Evolutionary conservation across 2,113 vertebrate genomes (phyloP), one percentile per base, ranked within the genome.

Genomic region (Spilogale gracilis): DNA sequence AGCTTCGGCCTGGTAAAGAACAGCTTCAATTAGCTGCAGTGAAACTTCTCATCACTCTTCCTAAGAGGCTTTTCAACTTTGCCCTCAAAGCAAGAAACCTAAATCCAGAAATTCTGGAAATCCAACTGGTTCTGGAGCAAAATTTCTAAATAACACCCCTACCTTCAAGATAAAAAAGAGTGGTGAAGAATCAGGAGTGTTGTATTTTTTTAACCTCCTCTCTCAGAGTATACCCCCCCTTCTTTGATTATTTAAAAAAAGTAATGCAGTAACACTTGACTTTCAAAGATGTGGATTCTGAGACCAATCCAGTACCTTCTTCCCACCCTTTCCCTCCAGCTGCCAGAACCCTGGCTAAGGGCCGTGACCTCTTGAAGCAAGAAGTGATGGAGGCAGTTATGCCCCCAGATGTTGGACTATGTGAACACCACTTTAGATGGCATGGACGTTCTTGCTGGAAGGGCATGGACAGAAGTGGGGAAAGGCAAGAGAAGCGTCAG

Each of bases 1-100:
- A 52, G 78, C 87, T 94, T 95, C 95, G 96, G 96, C 92, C 82
- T 88, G 73, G 63, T 67, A 74, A 86, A 93, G 93, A 96, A 85
- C 78, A 92, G 27, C 67, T 48, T 89, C 65, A 38, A 58, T n/a
- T 79, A 96, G 76, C 95, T 92, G 94, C 80, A 71, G 54, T 38
- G 71, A 84, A 12, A 52, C 45, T 54, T 89, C 82, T 89, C 82
- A 4, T 76, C n/a, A 61, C 61, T 69, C 85, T 84, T 58, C 56
- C 84, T 73, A 86, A 73, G 56, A 89, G 61, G 63, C 94, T 61
- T 14, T 2, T 38, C 38, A 38, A 38, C 38, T 38, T 38, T 38
- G 48, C 60, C 82, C 83, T 86, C 67, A 27, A 52, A 63, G 30
- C 69, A 96, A 82, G 94, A 92, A 79, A 58, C 9, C 76, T 38